Evolutionary conservation across 1,140 invertebrate species (phyloP).

Genomic region (Pseudomyrmex dendroicus): DNA sequence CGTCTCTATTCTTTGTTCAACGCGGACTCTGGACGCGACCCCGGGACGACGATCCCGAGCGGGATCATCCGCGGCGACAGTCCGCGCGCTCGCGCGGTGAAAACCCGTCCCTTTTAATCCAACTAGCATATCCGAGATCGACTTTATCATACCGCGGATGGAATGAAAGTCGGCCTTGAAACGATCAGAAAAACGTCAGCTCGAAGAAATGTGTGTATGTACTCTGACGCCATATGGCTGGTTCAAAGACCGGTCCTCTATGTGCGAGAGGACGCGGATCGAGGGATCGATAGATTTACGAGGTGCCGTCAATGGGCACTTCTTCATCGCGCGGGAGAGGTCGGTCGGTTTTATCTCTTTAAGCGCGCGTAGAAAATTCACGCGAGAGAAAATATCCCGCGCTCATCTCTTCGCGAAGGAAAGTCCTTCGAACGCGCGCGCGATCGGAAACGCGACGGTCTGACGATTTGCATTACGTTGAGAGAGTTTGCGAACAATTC

Average conservation of each 20-base stretch:
- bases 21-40: background rate
- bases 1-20: slow-evolving; percentile 54
- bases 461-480: background rate
- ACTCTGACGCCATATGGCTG: slow-evolving; percentile 14
- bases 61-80: background rate
- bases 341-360: no score
- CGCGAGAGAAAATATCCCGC: no score
- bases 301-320: background rate
- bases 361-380: no score
- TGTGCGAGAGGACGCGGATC: background rate
- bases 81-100: background rate
- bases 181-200: slow-evolving; percentile 23
- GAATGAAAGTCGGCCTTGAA: slow-evolving; percentile 55
- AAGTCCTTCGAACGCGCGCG: no score
- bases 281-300: slow-evolving; percentile 27
- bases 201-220: slow-evolving; percentile 35
- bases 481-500: no score
- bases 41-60: background rate
- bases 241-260: slow-evolving; percentile 31
- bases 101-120: no score
- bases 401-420: background rate
- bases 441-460: slow-evolving; percentile 4
- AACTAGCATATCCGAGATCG: no score
- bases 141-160: slow-evolving; percentile 25
- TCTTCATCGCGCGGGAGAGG: no score